Evolutionary conservation across 2,113 vertebrate species (phyloP), one percentile per base, ranked within the genome.

Genomic region (Sapayoa aenigma): DNA sequence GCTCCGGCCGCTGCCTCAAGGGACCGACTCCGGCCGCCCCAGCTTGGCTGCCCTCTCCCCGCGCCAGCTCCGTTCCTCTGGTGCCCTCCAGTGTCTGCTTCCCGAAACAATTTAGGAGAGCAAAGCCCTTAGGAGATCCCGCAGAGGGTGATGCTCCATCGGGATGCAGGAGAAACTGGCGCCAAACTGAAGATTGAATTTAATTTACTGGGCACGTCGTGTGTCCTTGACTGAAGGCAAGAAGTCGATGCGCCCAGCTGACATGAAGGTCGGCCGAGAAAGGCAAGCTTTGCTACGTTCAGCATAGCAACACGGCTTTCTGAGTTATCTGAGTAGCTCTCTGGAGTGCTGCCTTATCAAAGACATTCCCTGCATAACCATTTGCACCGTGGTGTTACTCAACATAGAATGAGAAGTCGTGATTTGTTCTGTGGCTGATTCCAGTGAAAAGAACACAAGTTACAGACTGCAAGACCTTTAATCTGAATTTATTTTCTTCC

Each of bases 61-160:
- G 21, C 11, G 30, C 63, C 75, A n/a, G 42, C 78, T 37, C 69
- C n/a, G 21, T 55, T 55, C 76, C 80, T 30, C 59, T 87, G 94
- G 41, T 92, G 97, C 93, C 96, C 94, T 88, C 97, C 94, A 86
- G 94, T 11, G 96, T 75, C 73, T 49, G 39, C 49, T 73, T 27
- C 42, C 41, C 5, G 41, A 17, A 87, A 92, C 42, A 30, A 14
- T 25, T 19, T 59, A 3, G 44, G 20, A 27, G 28, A 68, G 52
- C 24, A 33, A 30, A 66, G 28, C 39, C 39, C 42, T 19, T 6
- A 0, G 2, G 49, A 10, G 41, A 24, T 35, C 4, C 35, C 12
- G 18, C 8, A 1, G 1, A 4, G 4, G 8, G 25, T 0, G 25
- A 33, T 37, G 60, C 44, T 67, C 35, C 58, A 0, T 1, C 2